A percentile compares a stretch with the other conserved stretches of the same genome.
Conservation (phyloP, 2,797 vertebrate species). For the Pseudochaenichthys georgianus region DNA sequence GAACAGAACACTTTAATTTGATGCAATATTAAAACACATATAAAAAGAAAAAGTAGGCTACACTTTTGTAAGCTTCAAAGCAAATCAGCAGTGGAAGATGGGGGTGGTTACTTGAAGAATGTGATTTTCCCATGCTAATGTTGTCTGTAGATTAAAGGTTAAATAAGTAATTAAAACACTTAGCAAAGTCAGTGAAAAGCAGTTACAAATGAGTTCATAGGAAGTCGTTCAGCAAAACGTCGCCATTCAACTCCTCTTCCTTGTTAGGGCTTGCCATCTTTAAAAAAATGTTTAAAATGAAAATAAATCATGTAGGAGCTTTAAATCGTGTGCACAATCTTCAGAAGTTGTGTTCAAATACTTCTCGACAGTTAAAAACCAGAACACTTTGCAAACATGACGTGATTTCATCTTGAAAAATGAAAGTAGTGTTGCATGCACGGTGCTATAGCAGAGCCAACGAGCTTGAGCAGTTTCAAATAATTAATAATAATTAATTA, state of each 20-base stretch:
- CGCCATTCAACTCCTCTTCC: constrained; percentile 69
- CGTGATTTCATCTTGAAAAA: constrained; percentile 36
- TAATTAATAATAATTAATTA: constrained; percentile 88
- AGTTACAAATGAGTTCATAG: constrained; percentile 69
- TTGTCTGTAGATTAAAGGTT: constrained; percentile 10
- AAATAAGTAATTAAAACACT: constrained; percentile 7
- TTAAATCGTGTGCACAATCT: constrained; percentile 63
- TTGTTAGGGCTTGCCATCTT: constrained; percentile 81
- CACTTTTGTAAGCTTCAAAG: constrained; percentile 1
- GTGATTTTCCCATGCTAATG: not conserved
- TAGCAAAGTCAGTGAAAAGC: constrained; percentile 36
- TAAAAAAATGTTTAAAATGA: constrained; percentile 86
- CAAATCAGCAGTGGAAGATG: not conserved
- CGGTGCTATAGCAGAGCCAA: constrained; percentile 53
- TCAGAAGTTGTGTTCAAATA: constrained; percentile 40
- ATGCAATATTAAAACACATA: not conserved
- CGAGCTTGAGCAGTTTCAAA: constrained; percentile 51
- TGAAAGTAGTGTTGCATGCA: constrained; percentile 61
- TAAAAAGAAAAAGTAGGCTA: not conserved
- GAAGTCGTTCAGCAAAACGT: constrained; percentile 67
- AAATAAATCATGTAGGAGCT: constrained; percentile 45
- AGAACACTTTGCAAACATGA: not conserved
- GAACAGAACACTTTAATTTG: constrained; percentile 6
- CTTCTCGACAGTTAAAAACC: constrained; percentile 83
- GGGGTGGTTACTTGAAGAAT: not conserved